phyloP scores from a whole-genome alignment of 2,888 invertebrate genomes.

The Eilema sororculum region DNA sequence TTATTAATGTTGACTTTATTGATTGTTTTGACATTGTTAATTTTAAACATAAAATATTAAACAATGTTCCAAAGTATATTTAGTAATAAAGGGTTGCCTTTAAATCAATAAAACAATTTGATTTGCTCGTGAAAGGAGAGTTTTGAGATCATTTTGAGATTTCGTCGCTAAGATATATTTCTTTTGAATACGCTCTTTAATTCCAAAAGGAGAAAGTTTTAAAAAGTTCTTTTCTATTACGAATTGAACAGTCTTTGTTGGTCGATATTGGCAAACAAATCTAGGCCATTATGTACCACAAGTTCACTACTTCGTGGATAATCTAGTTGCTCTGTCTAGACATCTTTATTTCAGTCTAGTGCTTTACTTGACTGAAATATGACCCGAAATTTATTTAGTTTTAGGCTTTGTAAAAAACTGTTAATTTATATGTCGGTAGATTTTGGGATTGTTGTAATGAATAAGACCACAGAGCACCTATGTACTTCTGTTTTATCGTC shows the following conservation, averaged over 20 bases:
- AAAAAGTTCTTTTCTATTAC: background rate
- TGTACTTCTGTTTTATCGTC: too few species aligned
- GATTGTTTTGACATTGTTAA: too few species aligned
- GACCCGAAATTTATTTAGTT: constrained; percentile 14
- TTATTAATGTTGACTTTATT: too few species aligned
- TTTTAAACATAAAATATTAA: too few species aligned
- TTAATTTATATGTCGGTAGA: too few species aligned
- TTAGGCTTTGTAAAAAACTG: background rate
- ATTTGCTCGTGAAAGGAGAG: background rate
- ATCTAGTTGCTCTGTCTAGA: constrained; percentile 34
- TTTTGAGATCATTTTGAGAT: too few species aligned
- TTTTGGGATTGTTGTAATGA: too few species aligned
- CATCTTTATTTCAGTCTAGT: constrained; percentile 39
- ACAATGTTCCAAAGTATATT: too few species aligned
- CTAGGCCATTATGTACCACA: background rate
- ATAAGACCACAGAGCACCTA: too few species aligned
- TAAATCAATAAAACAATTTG: too few species aligned
- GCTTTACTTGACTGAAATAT: constrained; percentile 34
- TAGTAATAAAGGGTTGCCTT: too few species aligned
- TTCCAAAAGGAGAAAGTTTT: background rate
- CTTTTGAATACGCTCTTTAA: background rate
- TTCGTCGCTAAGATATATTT: too few species aligned
- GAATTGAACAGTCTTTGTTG: background rate
- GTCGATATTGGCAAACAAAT: background rate
- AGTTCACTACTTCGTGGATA: constrained; percentile 16